Percentiles rank a stretch among this genome's conserved stretches.
Conservation (phyloP, 2,113 vertebrate genomes). For the Amia ocellicauda region DNA sequence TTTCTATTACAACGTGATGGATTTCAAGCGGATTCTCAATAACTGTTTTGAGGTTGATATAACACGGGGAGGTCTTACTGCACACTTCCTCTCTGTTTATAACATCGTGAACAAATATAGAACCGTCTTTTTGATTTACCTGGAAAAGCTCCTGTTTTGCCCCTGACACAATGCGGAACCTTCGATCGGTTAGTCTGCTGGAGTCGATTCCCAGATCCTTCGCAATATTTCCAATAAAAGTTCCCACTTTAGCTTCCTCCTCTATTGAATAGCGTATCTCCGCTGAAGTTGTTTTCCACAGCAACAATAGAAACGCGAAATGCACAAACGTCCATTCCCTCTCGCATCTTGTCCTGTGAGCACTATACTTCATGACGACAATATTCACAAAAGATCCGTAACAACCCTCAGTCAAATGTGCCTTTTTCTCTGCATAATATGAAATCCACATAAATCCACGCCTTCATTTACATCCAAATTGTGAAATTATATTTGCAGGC, state of each 20-base stretch:
- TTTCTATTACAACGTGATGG: constrained; percentile 36
- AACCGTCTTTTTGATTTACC: constrained; percentile 36
- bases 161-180: constrained; percentile 35
- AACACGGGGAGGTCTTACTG: constrained; percentile 17
- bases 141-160: constrained; percentile 28
- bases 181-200: constrained; percentile 4
- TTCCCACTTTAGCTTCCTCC: constrained; percentile 7
- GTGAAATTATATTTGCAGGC: too few species aligned
- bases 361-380: not conserved
- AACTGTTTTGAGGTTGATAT: constrained; percentile 31
- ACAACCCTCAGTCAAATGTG: not conserved
- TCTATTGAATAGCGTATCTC: constrained; percentile 20
- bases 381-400: too few species aligned
- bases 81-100: constrained; percentile 42
- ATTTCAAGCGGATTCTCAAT: constrained; percentile 43
- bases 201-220: constrained; percentile 22
- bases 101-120: constrained; percentile 23
- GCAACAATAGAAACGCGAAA: not conserved
- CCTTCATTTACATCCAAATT: too few species aligned
- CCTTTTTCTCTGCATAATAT: too few species aligned
- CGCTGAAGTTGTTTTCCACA: not conserved
- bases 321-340: not conserved
- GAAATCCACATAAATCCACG: too few species aligned
- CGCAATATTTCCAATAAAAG: constrained; percentile 15
- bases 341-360: not conserved